Percentiles rank a stretch among this genome's conserved stretches.
Evolutionary conservation across 1,140 invertebrate genomes (phyloP).

Genomic region (Ectropis grisescens): DNA sequence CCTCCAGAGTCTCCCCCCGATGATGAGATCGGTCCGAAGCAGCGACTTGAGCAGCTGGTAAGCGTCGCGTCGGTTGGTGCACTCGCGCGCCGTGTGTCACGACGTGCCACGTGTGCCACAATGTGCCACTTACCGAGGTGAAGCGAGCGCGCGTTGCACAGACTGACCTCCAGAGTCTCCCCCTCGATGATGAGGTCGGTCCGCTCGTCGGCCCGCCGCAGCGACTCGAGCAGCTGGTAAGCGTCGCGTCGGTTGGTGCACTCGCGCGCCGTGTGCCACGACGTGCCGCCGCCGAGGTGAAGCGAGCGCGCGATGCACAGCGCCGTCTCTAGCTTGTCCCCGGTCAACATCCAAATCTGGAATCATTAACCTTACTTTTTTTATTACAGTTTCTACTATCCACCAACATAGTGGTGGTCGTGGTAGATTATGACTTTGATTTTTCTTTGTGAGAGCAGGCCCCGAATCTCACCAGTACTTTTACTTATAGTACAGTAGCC

Average conservation of each 20-base stretch:
- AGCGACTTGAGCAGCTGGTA: constrained; percentile 82
- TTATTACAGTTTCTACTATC: too few relatives aligned
- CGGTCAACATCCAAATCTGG: constrained; percentile 99
- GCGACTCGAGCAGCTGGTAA: constrained; percentile 82
- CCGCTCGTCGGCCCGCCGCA: constrained; percentile 15
- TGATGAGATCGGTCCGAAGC: constrained; percentile 79
- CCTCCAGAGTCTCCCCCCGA: constrained; percentile 89
- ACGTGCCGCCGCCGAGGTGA: constrained; percentile 83
- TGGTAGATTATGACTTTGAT: too few relatives aligned
- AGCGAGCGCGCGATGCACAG: constrained; percentile 98
- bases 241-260: constrained; percentile 88
- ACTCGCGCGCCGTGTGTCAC: constrained; percentile 81
- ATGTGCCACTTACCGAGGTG: constrained; percentile 88
- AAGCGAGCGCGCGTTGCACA: constrained; percentile 98
- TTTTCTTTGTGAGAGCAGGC: too few relatives aligned
- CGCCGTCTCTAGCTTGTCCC: constrained; percentile 99
- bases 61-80: constrained; percentile 86
- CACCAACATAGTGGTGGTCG: too few relatives aligned
- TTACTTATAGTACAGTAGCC: too few relatives aligned
- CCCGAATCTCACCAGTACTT: too few relatives aligned
- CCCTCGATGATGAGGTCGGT: constrained; percentile 91
- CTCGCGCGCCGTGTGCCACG: constrained; percentile 80
- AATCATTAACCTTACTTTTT: too few relatives aligned
- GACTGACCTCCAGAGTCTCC: constrained; percentile 78
- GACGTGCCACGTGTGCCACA: constrained; percentile 82